A percentile compares a stretch with the other conserved stretches of the same genome.
phyloP scores from a whole-genome alignment of 2,888 invertebrate genomes.

The Spodoptera exigua region DNA sequence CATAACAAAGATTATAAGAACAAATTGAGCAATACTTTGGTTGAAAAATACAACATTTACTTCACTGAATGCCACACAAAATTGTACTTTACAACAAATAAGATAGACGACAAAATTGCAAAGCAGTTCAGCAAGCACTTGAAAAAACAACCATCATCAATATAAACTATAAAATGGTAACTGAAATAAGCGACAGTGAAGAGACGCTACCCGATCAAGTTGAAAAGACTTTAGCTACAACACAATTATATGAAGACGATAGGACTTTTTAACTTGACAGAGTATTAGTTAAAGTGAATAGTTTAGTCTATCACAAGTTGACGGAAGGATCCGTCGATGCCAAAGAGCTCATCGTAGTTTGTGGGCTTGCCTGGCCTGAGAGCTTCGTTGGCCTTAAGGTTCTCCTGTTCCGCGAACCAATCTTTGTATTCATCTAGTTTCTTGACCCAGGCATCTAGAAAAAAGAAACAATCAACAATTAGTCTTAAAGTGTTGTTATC shows the following conservation, averaged over 20 bases:
- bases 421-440: conserved; percentile 93
- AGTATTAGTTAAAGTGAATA: conserved; percentile 25
- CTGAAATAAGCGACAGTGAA: conserved; percentile 75
- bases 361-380: conserved; percentile 95
- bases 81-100: conserved; percentile 23
- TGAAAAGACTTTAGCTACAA: conserved; percentile 34
- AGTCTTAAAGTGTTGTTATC: neutral
- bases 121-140: conserved; percentile 31
- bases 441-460: conserved; percentile 93
- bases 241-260: neutral
- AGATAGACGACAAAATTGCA: conserved; percentile 19
- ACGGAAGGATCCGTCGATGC: conserved; percentile 96
- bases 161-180: conserved; percentile 67
- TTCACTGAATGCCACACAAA: conserved; percentile 47
- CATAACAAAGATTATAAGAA: conserved; percentile 63
- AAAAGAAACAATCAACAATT: conserved; percentile 53
- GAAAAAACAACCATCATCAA: conserved; percentile 41
- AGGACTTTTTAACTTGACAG: conserved; percentile 49
- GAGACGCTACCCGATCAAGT: conserved; percentile 61
- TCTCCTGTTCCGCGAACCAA: conserved; percentile 95
- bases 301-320: conserved; percentile 94
- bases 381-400: conserved; percentile 93
- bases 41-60: conserved; percentile 66
- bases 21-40: conserved; percentile 81
- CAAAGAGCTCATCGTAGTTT: conserved; percentile 95